Evolutionary conservation across 2,888 invertebrate species (phyloP), one percentile per base, ranked within the genome.

Genomic region (Autographa pulchrina): DNA sequence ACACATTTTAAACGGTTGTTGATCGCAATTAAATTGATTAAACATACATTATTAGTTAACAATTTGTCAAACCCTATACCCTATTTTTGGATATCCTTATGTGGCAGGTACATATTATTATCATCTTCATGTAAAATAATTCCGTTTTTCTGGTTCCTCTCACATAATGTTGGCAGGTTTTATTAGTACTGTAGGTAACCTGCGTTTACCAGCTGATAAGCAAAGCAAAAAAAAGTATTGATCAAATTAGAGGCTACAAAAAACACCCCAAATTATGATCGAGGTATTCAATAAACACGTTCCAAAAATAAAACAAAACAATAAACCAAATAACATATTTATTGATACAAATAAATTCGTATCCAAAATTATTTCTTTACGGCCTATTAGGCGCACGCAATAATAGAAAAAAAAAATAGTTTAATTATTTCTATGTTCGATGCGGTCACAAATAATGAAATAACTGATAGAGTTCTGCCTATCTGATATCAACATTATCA

Each of bases 401-500:
- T 72, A 48, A 48, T 48, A 48, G 68, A 80, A 78, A 61, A 85
- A 35, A 86, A 87, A 87, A 89, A 89, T 87, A 88, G 88, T 91
- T 92, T 90, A 90, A 92, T 92, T 91, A 90, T 89, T 82, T 85
- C 73, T 80, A 68, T 68, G 82, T 74, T 80, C 75, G 73, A 65
- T 41, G 65, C 32, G 70, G 64, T 72, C 54, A 56, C 54, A 87
- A 88, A 90, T 38, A 38, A 38, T 38, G 38, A 38, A 38, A 38
- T 89, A 88, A 87, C 88, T 89, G 88, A 92, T 92, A 91, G 91
- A 86, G 86, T 85, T 81, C 82, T 72, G 48, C 68, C 84, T 91
- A 90, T 90, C 90, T 86, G 88, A 92, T 93, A 91, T 88, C 82
- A 89, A n/a, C 85, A 87, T 92, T 93, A 91, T 88, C 82, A 89